Evolutionary conservation across 2,888 invertebrate species (phyloP).

Genomic region (Caenorhabditis sp.): DNA sequence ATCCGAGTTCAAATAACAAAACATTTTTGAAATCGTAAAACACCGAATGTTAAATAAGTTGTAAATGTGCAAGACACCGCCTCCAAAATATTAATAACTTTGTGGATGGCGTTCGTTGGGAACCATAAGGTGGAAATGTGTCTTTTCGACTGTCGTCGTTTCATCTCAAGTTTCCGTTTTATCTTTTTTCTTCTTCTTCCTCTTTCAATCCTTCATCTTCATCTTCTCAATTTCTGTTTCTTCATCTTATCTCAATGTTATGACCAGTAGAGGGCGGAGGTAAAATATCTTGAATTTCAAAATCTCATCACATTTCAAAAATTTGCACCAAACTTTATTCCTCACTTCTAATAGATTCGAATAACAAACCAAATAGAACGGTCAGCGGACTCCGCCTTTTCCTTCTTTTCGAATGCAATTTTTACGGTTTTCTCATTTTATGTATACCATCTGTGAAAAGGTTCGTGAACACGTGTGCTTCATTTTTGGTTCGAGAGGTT

Average conservation of each 20-base stretch:
- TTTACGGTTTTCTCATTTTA: not conserved
- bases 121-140: not conserved
- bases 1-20: not conserved
- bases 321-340: not conserved
- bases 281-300: not conserved
- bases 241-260: not conserved
- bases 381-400: not conserved
- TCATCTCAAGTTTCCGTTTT: slow-evolving; percentile 2
- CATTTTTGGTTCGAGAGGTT: not conserved
- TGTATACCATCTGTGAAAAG: not conserved
- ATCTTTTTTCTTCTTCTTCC: not conserved
- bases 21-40: not conserved
- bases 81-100: not conserved
- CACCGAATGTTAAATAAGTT: not conserved
- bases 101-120: not conserved
- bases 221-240: slow-evolving; percentile 4
- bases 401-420: not conserved
- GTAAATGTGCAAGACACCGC: not conserved
- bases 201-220: slow-evolving; percentile 4
- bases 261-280: slow-evolving; percentile 1
- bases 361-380: too few relatives aligned
- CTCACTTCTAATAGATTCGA: not conserved
- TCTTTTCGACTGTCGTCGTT: not conserved
- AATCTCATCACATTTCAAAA: not conserved
- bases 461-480: not conserved